Evolutionary conservation across 2,888 invertebrate species (phyloP), one percentile per base, ranked within the genome.

Genomic region (Drosophila niveifrons): DNA sequence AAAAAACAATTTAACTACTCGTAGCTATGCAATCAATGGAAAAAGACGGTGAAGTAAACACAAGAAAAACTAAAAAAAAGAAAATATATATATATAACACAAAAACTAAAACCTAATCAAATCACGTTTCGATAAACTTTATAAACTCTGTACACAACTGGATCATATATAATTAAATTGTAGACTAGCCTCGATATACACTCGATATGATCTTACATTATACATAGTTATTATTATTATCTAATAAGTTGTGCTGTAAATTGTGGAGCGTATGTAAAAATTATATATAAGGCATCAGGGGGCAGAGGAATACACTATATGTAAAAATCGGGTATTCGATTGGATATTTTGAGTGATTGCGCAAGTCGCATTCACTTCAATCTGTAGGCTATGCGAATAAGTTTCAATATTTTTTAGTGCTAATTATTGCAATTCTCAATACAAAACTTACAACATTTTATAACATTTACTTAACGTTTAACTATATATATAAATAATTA

Each of bases 11-110:
- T 34, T 9, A 11, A 58, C 69, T 75, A 84, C 18, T 69, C 63
- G 66, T 85, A 85, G 89, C 72, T 88, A 85, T 89, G 88, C 85
- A 85, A 85, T 87, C 85, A 85, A 85, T 85, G 89, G 84, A 88
- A 84, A 82, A 84, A 88, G 89, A 84, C 81, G 88, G 88, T 84
- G 83, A 88, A 84, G 88, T 71, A 77, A 81, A 61, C 44, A 70
- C 66, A 46, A 48, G 53, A 52, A 50, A 31, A 59, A 31, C 50
- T 11, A 34, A 11, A 46, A 34, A 61, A 56, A 34, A 66, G 56
- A 3, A 46, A 48, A 43, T 7, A 64, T 53, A 72, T 64, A 68
- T 51, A 52, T 47, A 28, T 52, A 68, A 53, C 39, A 59, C 34
- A 17, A 43, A 31, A 61, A 57, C 52, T 29, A n/a, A 6, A 23